These are phyloP conservation scores for Schizothorax lantsangensis DNA, from an alignment of 2,797 vertebrate species.

Conservation along the genomic window DNA sequence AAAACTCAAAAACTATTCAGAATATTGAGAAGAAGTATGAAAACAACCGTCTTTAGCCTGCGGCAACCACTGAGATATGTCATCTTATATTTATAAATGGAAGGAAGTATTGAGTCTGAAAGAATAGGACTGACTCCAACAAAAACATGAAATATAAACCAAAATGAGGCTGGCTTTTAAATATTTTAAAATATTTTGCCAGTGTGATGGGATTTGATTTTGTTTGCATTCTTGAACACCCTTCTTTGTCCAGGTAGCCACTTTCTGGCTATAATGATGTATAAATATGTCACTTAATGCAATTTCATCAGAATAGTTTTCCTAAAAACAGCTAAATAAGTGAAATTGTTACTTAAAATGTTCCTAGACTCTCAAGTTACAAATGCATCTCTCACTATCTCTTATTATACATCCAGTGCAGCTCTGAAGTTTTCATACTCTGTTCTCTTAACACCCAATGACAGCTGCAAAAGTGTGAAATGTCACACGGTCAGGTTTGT, in stretches of 20 bases:
- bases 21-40: constrained; percentile 16
- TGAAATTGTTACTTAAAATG: background rate
- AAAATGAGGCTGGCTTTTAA: background rate
- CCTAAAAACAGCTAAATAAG: background rate
- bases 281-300: background rate
- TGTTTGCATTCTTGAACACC: background rate
- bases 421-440: constrained; percentile 21
- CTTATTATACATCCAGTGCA: constrained; percentile 1
- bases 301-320: constrained; percentile 5
- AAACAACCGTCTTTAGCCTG: background rate
- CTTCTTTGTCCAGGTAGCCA: background rate
- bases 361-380: background rate
- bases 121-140: background rate
- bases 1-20: background rate
- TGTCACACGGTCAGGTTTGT: constrained; percentile 45
- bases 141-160: background rate
- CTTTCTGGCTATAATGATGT: background rate
- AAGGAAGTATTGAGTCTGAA: background rate
- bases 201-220: background rate
- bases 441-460: constrained; percentile 27
- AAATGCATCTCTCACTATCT: background rate
- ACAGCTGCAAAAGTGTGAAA: constrained; percentile 36
- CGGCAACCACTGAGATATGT: background rate
- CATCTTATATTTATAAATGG: constrained; percentile 28
- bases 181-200: constrained; percentile 7